These are phyloP conservation scores for Teleiodes luculella DNA, from an alignment of 2,888 invertebrate genomes.

Conservation along the genomic window DNA sequence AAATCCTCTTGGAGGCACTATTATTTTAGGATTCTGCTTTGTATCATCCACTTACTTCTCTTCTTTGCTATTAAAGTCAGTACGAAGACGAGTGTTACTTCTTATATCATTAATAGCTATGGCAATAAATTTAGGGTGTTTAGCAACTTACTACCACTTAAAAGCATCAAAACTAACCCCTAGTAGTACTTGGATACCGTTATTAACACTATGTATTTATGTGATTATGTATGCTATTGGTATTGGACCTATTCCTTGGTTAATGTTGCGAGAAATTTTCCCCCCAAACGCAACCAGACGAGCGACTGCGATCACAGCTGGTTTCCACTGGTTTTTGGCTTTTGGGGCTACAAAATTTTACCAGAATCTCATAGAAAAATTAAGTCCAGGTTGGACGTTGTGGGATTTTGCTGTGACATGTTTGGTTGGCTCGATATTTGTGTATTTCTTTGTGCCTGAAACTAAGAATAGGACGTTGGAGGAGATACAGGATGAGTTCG, in stretches of 20 bases:
- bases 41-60: conserved; percentile 78
- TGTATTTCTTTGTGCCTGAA: conserved; percentile 83
- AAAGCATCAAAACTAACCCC: conserved; percentile 38
- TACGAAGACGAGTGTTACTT: conserved; percentile 81
- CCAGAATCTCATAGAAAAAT: conserved; percentile 73
- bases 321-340: conserved; percentile 84
- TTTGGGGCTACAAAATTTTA: conserved; percentile 82
- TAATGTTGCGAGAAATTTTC: conserved; percentile 84
- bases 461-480: conserved; percentile 78
- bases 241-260: conserved; percentile 85
- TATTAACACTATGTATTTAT: conserved; percentile 75
- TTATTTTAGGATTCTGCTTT: conserved; percentile 80
- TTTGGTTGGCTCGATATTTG: conserved; percentile 79
- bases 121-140: conserved; percentile 69
- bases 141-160: conserved; percentile 72
- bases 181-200: conserved; percentile 73
- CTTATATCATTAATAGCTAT: conserved; percentile 79
- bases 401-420: conserved; percentile 82
- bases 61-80: conserved; percentile 77
- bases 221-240: conserved; percentile 82
- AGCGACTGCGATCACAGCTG: conserved; percentile 83
- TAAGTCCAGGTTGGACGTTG: conserved; percentile 81
- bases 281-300: conserved; percentile 79
- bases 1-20: conserved; percentile 63
- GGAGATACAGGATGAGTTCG: conserved; percentile 76